Base-by-base conservation (phyloP, 2,888 invertebrate genomes). In the Copidosoma aretas region DNA sequence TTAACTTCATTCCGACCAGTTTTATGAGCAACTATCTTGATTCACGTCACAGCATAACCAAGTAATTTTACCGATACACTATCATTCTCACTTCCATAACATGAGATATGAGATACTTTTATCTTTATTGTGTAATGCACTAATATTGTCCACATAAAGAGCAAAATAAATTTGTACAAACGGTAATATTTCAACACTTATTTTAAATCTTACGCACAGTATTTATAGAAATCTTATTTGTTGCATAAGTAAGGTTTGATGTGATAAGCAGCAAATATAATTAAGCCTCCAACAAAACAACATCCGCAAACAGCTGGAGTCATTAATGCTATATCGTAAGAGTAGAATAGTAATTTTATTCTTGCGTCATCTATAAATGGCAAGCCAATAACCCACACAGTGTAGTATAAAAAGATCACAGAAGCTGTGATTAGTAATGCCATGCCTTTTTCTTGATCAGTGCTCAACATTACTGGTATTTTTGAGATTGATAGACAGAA, bases 371-470 rank as follows among this genome's bases (percentile, higher is more conserved):
- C 86, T 76, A 90, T 87, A 77, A 92, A 91, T 1, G 91, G 91
- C 75, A 90, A 86, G 57, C 88, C 87, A 68, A 90, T 88, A 21
- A 91, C 84, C 91, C 91, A 91, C 67, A 89, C 81, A 46, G 89
- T 87, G 72, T 90, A 86, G 76, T 90, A 86, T 0, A 87, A 73
- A 76, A 90, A 90, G 64, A 87, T 76, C 15, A 84, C 78, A 8
- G 86, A 80, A 5, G 88, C 87, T 4, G 85, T 75, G 70, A 86
- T 84, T 74, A 91, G 84, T 73, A 89, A 83, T 60, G 87, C 73
- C 83, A 88, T 88, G 61, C 91, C 92, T 68, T 87, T 81, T 71
- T 85, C 82, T 52, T 87, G 86, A 83, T 90, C 90, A 15, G 75
- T 78, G 14, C 71, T 72, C n/a, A 80, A 74, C 82, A 83, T 83